Percentiles rank a stretch among this genome's conserved stretches.
These are phyloP conservation scores for Carassius auratus DNA, from an alignment of 2,113 vertebrate genomes.

Conservation along the genomic window DNA sequence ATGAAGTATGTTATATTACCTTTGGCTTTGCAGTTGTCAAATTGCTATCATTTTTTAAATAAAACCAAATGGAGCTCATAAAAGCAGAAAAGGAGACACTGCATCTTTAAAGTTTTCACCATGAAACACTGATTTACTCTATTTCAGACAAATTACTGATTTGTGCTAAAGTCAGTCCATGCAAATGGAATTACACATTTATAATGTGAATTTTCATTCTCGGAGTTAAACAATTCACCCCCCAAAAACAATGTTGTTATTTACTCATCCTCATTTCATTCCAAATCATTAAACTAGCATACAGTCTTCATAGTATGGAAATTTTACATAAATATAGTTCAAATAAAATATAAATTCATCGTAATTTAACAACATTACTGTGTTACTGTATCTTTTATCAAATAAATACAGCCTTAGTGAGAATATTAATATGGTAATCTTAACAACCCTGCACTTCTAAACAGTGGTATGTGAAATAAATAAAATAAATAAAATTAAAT, in stretches of 20 bases:
- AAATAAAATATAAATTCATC: too few relatives aligned
- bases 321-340: background rate
- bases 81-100: slow-evolving; percentile 46
- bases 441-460: background rate
- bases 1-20: slow-evolving; percentile 20
- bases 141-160: background rate
- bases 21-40: background rate
- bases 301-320: too few relatives aligned
- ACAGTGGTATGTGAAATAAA: background rate
- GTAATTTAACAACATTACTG: background rate
- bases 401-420: background rate
- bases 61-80: background rate
- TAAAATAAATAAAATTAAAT: background rate
- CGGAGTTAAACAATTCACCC: background rate
- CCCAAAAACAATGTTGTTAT: background rate
- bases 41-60: background rate
- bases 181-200: background rate
- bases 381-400: background rate
- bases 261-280: background rate
- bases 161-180: background rate
- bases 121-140: slow-evolving; percentile 29
- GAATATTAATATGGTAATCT: background rate
- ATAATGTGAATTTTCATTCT: background rate
- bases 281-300: too few relatives aligned
- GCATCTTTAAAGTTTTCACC: slow-evolving; percentile 39